These are phyloP conservation scores for Cerceris ruficornis DNA, from an alignment of 2,888 invertebrate genomes.

Conservation along the genomic window DNA sequence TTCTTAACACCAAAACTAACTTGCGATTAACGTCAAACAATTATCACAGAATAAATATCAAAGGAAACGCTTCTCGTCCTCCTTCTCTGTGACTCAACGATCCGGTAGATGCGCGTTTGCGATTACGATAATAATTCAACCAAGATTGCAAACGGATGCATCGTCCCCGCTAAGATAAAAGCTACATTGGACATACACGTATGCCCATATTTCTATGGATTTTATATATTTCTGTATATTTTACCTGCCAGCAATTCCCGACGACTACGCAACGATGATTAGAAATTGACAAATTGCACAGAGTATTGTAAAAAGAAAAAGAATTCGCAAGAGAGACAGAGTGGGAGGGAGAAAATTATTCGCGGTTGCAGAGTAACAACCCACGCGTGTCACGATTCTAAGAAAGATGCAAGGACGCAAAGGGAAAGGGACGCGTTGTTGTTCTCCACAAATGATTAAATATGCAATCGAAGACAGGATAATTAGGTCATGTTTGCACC, in stretches of 20 bases:
- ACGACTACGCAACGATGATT: not conserved
- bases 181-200: not conserved
- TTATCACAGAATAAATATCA: too few relatives aligned
- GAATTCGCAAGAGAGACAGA: not conserved
- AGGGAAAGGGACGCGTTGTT: conserved; percentile 2
- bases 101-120: too few relatives aligned
- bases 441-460: not conserved
- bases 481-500: not conserved
- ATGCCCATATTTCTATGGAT: not conserved
- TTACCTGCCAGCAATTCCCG: not conserved
- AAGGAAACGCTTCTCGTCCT: too few relatives aligned
- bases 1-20: too few relatives aligned
- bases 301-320: not conserved
- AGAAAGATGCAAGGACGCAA: conserved; percentile 25
- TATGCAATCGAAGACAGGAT: not conserved
- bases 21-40: too few relatives aligned
- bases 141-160: not conserved
- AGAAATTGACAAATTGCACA: not conserved
- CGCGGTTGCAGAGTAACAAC: conserved; percentile 6
- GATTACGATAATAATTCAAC: too few relatives aligned
- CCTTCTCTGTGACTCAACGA: too few relatives aligned
- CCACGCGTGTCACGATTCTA: conserved; percentile 16
- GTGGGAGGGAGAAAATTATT: conserved; percentile 14
- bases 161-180: not conserved
- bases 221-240: not conserved